Evolutionary conservation across 2,797 vertebrate genomes (phyloP).

Genomic region (Phrynocephalus vlangalii): DNA sequence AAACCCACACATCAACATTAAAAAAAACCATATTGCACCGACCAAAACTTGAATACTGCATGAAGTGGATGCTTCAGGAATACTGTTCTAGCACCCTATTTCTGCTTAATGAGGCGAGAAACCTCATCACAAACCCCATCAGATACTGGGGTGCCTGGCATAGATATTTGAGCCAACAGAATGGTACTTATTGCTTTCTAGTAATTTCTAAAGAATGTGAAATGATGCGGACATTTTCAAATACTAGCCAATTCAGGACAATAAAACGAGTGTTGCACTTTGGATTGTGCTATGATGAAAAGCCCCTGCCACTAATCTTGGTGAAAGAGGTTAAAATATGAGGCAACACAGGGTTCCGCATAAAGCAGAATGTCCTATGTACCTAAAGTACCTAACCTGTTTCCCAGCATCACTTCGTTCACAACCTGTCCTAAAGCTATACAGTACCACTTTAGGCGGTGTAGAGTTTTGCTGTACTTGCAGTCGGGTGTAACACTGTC

Average conservation of each 20-base stretch:
- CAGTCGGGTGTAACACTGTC: not conserved
- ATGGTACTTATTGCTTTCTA: slow-evolving; percentile 12
- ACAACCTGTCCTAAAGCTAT: not conserved
- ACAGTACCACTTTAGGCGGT: no score
- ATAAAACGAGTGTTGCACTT: not conserved
- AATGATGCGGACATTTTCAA: slow-evolving; percentile 53
- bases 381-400: no score
- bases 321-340: not conserved
- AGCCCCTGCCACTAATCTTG: not conserved
- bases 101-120: not conserved
- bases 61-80: slow-evolving; percentile 17
- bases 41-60: slow-evolving; percentile 56
- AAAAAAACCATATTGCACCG: slow-evolving; percentile 56
- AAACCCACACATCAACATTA: slow-evolving; percentile 57
- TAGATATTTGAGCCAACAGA: not conserved
- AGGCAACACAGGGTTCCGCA: not conserved
- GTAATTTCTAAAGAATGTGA: slow-evolving; percentile 25
- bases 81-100: slow-evolving; percentile 42
- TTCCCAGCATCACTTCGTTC: not conserved
- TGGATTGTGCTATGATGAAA: slow-evolving; percentile 1
- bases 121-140: not conserved
- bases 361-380: not conserved
- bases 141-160: not conserved
- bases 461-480: not conserved
- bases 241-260: not conserved